phyloP scores from a whole-genome alignment of 2,888 invertebrate species.

The Galeopsomyia nigrocyanea region DNA sequence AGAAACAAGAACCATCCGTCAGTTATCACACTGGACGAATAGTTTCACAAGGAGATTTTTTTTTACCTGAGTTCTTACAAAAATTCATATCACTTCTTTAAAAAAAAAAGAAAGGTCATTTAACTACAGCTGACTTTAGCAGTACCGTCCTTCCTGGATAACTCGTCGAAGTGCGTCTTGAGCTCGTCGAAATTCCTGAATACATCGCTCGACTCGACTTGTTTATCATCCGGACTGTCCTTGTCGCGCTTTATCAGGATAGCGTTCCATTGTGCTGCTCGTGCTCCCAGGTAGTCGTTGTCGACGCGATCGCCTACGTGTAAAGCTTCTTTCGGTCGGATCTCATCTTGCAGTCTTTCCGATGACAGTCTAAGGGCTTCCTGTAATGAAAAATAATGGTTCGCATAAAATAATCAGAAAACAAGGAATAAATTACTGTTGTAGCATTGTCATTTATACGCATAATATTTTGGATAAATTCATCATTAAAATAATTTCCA shows the following conservation, averaged over 20 bases:
- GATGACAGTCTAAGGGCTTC: slow-evolving; percentile 72
- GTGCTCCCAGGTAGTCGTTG: slow-evolving; percentile 85
- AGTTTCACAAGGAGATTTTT: no score
- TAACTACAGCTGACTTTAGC: background rate
- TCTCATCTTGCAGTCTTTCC: slow-evolving; percentile 11
- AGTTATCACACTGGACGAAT: no score
- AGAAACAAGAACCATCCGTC: no score
- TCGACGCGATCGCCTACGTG: slow-evolving; percentile 86
- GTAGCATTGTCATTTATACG: no score
- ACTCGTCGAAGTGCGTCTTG: slow-evolving; percentile 51
- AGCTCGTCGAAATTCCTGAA: slow-evolving; percentile 56
- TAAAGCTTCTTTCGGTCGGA: slow-evolving; percentile 75
- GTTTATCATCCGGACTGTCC: slow-evolving; percentile 37
- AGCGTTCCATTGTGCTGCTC: slow-evolving; percentile 82
- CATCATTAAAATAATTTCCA: no score
- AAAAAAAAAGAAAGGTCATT: background rate
- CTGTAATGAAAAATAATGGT: slow-evolving; percentile 18
- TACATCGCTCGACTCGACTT: slow-evolving; percentile 39
- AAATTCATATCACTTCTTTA: background rate
- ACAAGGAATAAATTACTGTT: background rate
- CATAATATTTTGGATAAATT: no score
- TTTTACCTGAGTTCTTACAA: no score
- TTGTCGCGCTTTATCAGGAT: slow-evolving; percentile 64
- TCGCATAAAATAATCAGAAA: background rate
- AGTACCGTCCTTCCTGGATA: slow-evolving; percentile 4